Evolutionary conservation across 2,888 invertebrate species (phyloP), one percentile per base, ranked within the genome.

Genomic region (Anoplius nigerrimus): DNA sequence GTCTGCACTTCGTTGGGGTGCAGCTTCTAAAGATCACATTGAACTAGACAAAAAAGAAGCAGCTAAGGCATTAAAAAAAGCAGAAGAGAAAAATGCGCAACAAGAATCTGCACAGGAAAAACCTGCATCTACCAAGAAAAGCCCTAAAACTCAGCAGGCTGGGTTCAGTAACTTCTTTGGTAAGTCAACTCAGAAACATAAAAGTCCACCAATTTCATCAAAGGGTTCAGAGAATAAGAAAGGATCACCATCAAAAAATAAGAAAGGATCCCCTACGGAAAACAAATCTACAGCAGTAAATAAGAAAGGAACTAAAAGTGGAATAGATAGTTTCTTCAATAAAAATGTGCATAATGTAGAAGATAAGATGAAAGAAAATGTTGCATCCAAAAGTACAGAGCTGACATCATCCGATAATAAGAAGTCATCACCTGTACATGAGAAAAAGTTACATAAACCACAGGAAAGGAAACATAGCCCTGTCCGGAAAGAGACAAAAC

Each of bases 151-250:
- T 21, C 68, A 72, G 6, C 61, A 60, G 16, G 68, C 66, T 56
- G 86, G 85, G 5, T 85, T 86, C 8, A 78, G 78, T 22, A 83
- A 82, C 71, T 74, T 88, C 5, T 88, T 87, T 72, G 82, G 79
- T 13, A 87, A 84, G 72, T 65, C 62, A 15, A 43, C 24, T 1
- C 78, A 70, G 60, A 75, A 75, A 18, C 69, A 74, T n/a, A 74
- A 70, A 16, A 76, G 34, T 48, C 15, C 52, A 48, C n/a, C 64
- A 63, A 56, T 22, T 24, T 16, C 8, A 34, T 20, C 53, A 53
- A 53, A 56, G n/a, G n/a, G n/a, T n/a, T n/a, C 34, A 5, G 11
- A 34, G 11, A 18, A 27, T 42, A 3, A 8, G 21, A 13, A 3
- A n/a, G 5, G 15, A 3, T 55, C 22, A 0, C 8, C 66, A 13